phyloP scores from a whole-genome alignment of 2,888 invertebrate species.

The Sesamia inferens region DNA sequence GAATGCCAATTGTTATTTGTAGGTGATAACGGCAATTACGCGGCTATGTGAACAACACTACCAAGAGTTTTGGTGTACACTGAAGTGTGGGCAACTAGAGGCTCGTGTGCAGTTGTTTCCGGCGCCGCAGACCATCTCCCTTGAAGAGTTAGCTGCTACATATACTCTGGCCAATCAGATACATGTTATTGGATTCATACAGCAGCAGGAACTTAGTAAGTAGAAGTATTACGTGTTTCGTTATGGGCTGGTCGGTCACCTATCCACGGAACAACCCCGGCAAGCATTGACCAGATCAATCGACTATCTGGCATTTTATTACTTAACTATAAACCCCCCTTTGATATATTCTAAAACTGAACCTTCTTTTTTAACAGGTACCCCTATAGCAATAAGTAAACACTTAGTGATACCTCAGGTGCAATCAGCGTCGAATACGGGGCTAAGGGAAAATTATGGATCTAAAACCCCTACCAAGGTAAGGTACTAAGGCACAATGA shows the following conservation, averaged over 20 bases:
- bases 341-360: neutral
- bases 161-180: slow-evolving; percentile 92
- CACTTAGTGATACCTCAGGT: slow-evolving; percentile 96
- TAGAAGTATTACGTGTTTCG: neutral
- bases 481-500: slow-evolving; percentile 17
- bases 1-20: slow-evolving; percentile 2
- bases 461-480: slow-evolving; percentile 85
- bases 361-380: slow-evolving; percentile 88
- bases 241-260: neutral
- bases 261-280: neutral
- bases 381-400: slow-evolving; percentile 97
- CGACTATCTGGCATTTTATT: neutral
- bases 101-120: slow-evolving; percentile 85
- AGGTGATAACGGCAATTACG: slow-evolving; percentile 81
- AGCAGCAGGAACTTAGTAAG: slow-evolving; percentile 94
- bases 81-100: slow-evolving; percentile 86
- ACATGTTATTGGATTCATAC: slow-evolving; percentile 96
- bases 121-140: slow-evolving; percentile 89
- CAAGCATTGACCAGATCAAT: neutral
- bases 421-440: slow-evolving; percentile 79
- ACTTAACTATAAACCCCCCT: neutral
- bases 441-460: slow-evolving; percentile 84
- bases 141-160: slow-evolving; percentile 90
- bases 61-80: slow-evolving; percentile 84
- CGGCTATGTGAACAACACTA: slow-evolving; percentile 86